Evolutionary conservation across 2,888 invertebrate species (phyloP).

Genomic region (Chirona hameri): DNA sequence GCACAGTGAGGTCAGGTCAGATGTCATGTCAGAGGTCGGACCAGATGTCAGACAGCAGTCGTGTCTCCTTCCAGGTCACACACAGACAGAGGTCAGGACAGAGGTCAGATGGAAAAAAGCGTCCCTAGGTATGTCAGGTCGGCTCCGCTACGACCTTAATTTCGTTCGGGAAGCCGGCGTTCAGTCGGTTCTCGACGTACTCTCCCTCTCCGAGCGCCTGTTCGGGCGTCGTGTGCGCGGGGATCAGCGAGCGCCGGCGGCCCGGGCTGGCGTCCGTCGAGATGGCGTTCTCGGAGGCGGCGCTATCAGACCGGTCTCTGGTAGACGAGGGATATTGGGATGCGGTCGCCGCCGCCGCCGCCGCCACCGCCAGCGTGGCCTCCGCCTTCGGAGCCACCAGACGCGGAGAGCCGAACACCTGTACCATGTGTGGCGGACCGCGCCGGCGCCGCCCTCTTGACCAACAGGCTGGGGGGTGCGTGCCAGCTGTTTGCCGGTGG

Average conservation of each 20-base stretch:
- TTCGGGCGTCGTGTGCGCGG: background rate
- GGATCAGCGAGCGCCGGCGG: background rate
- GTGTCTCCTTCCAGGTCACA: too few relatives aligned
- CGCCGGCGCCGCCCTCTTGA: background rate
- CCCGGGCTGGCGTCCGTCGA: background rate
- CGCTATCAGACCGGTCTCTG: background rate
- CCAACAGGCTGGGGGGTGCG: background rate
- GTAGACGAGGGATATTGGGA: background rate
- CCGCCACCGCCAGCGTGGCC: too few relatives aligned
- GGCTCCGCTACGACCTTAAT: background rate
- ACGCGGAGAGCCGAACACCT: too few relatives aligned
- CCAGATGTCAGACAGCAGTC: too few relatives aligned
- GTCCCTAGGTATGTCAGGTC: too few relatives aligned
- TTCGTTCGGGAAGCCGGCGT: background rate
- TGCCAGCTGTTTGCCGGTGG: background rate
- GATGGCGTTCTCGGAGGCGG: background rate
- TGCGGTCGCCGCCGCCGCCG: background rate
- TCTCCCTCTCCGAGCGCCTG: constrained; percentile 4
- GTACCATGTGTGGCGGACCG: background rate
- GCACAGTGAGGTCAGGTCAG: too few relatives aligned
- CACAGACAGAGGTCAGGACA: too few relatives aligned
- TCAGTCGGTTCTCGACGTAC: background rate
- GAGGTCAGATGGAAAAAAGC: too few relatives aligned
- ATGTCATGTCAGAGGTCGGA: too few relatives aligned
- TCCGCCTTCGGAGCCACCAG: too few relatives aligned